Base-by-base conservation (phyloP, 2,888 invertebrate species). In the Arrhopalites spinosus region DNA sequence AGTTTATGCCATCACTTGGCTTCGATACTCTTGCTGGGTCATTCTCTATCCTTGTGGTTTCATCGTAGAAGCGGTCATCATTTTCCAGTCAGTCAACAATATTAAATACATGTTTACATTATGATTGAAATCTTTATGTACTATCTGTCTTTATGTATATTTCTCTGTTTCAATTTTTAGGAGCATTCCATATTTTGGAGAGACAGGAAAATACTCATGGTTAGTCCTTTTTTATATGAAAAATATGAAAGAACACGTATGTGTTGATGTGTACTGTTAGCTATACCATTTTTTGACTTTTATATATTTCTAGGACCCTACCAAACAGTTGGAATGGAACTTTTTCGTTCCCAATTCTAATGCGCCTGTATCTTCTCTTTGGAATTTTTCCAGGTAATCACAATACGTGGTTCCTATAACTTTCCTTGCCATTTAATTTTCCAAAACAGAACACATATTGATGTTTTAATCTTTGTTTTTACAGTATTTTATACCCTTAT, bases 1-100 rank as follows among this genome's bases (percentile, higher is more conserved):
- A 77, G 88, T 93, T 45, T 88, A 89, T 64, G 83, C 93, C 2
- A 85, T 98, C 11, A 96, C 95, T 0, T 98, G 97, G 97, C 86
- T 98, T 1, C 89, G 98, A 20, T 97, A 98, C 86, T 79, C 94
- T 0, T 88, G 95, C 74, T 98, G 97, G 97, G 94, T 98, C 80
- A 91, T 94, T 0, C 88, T 97, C 0, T 98, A 97, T 86, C 98
- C 98, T 0, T 85, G 96, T 53, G 97, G 96, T 7, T 91, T 96
- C 82, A 84, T 95, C 0, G 92, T 93, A 84, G 97, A 98, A 87
- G 92, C 94, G 0, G 90, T 93, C 2, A 89, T 94, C 17, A 88
- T 93, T 59, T 87, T 94, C 23, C 88, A 84, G 85, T 85, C 80
- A 81, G 79, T 74, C 20, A 53, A n/a, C n/a, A n/a, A n/a, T n/a